Conservation (phyloP, 2,113 vertebrate genomes). For the Cottus gobio region DNA sequence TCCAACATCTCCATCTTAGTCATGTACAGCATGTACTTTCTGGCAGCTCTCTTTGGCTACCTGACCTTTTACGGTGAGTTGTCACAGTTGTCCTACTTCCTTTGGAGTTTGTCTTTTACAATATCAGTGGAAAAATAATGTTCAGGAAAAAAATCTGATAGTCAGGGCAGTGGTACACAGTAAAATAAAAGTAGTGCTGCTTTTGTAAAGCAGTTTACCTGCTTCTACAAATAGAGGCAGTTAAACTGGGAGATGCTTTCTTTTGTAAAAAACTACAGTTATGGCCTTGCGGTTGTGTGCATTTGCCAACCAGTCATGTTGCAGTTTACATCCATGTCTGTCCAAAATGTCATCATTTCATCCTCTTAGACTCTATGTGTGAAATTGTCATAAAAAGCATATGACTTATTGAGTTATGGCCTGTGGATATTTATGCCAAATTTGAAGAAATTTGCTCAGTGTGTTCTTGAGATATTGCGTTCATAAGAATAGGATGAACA, state of each 20-base stretch:
- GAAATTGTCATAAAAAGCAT: neutral
- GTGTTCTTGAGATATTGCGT: neutral
- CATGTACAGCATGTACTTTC: constrained; percentile 98
- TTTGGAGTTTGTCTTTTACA: constrained; percentile 12
- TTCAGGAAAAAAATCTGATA: neutral
- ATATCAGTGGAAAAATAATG: neutral
- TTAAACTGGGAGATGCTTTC: neutral
- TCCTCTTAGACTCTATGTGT: neutral
- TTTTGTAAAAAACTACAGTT: neutral
- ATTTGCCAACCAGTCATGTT: neutral
- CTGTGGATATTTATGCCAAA: neutral
- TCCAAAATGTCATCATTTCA: neutral
- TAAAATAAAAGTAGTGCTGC: neutral
- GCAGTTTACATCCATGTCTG: neutral
- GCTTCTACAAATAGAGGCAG: neutral
- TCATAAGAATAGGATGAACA: neutral
- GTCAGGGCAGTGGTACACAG: neutral
- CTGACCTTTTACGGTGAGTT: constrained; percentile 96
- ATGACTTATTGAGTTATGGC: too few species aligned
- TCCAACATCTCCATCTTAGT: constrained; percentile 95
- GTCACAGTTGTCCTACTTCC: neutral
- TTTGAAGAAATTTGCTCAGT: neutral
- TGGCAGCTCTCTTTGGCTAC: constrained; percentile 98
- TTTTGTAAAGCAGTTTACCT: neutral
- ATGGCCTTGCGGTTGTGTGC: neutral